A percentile compares a stretch with the other conserved stretches of the same genome.
Evolutionary conservation across 1,140 invertebrate genomes (phyloP).

Genomic region (Zaprionus davidi): DNA sequence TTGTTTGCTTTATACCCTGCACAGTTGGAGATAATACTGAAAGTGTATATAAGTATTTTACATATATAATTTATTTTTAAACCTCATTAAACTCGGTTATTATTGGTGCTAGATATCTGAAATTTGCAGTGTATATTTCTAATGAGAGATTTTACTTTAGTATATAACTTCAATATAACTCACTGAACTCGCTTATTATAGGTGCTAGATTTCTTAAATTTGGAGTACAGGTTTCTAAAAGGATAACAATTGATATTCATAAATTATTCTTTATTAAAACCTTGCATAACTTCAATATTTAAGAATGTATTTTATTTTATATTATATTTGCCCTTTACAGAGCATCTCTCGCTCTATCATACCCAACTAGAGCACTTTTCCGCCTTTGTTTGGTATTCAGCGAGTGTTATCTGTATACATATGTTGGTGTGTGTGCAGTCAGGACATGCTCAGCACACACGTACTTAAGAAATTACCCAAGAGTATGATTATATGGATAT

Average conservation of each 20-base stretch:
- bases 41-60: background rate
- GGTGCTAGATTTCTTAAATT: background rate
- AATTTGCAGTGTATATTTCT: background rate
- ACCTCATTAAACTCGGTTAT: background rate
- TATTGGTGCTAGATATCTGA: no score
- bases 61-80: background rate
- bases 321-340: background rate
- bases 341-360: background rate
- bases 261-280: no score
- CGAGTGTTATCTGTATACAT: background rate
- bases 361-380: constrained; percentile 6
- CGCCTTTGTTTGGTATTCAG: constrained; percentile 14
- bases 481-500: constrained; percentile 18
- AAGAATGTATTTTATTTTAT: background rate
- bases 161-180: no score
- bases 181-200: background rate
- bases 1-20: constrained; percentile 11
- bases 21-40: background rate
- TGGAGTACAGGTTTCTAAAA: background rate
- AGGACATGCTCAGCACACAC: constrained; percentile 18
- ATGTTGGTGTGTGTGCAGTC: constrained; percentile 1
- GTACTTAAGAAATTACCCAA: constrained; percentile 27
- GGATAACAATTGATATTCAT: no score
- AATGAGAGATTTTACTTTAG: background rate
- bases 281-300: background rate